These are phyloP conservation scores for Drosophila seguyi DNA, from an alignment of 1,140 invertebrate genomes.

Conservation along the genomic window DNA sequence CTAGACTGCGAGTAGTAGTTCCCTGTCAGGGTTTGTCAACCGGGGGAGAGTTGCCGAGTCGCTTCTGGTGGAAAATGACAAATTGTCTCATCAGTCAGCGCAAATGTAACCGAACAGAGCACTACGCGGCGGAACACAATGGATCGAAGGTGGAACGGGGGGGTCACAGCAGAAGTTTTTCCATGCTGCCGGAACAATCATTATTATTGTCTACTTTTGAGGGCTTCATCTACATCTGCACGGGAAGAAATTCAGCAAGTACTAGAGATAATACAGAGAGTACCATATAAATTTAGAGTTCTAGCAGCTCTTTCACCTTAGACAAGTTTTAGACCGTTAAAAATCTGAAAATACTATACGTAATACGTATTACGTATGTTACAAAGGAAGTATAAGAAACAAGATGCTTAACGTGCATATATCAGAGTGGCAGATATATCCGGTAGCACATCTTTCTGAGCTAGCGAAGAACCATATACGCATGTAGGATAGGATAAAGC, in stretches of 20 bases:
- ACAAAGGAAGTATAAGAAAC: not conserved
- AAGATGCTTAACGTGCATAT: not conserved
- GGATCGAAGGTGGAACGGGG: conserved; percentile 23
- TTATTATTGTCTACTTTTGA: conserved; percentile 76
- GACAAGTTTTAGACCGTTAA: no score
- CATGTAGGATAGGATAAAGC: no score
- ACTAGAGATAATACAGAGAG: not conserved
- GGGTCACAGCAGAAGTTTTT: conserved; percentile 42
- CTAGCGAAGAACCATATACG: no score
- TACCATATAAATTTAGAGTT: no score
- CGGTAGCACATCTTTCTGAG: no score
- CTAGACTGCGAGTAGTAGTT: conserved; percentile 55
- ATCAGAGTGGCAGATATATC: not conserved
- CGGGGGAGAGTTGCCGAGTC: conserved; percentile 31
- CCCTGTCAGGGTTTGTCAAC: conserved; percentile 43
- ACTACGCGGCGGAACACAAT: conserved; percentile 27
- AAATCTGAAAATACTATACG: no score
- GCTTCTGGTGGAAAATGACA: conserved; percentile 77
- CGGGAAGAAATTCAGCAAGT: conserved; percentile 6
- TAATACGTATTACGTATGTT: no score
- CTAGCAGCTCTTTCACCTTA: no score
- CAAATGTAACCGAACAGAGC: conserved; percentile 42
- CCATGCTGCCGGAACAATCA: conserved; percentile 56
- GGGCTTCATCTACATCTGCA: conserved; percentile 51
- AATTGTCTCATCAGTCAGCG: conserved; percentile 78